Base-by-base conservation (phyloP, 2,888 invertebrate species). In the Hydrotaea diabolus region DNA sequence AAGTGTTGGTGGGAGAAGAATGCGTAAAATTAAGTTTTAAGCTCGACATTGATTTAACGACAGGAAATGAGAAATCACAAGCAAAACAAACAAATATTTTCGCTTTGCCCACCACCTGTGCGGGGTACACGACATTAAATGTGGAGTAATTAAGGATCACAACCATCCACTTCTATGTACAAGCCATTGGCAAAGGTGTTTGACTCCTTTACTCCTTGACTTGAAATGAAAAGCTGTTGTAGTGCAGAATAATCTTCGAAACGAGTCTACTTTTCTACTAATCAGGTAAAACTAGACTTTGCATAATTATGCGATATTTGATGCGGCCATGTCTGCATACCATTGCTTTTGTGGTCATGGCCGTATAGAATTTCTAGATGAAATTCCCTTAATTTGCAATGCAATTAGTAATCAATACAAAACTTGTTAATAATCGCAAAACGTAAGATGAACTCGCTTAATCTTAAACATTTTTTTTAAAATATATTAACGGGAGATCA, bases 1-100 rank as follows among this genome's bases (percentile, higher is more conserved):
- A 73, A 64, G 72, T 26, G 21, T 53, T 36, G 13, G 59, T 21
- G 19, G 39, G 69, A 46, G 31, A 31, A 7, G 23, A 64, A 49
- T 73, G 72, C 73, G 78, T 73, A 53, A 53, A 49, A 79, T 79
- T 64, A 64, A 53, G 69, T 69, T 57, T 77, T 69, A 43, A 77
- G 69, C 57, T 69, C 57, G 57, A 36, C 57, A 57, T 69, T 66
- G 11, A 57, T 77, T 57, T 77, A 49, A 78, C 49, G 49, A 15
- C 71, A 72, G 72, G 53, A 78, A 72, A 78, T 72, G 49, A 49
- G 62, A 62, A 72, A 36, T 49, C 72, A 78, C 19, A 59, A 43
- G 43, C 21, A 36, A 21, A 59, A 26, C 59, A 59, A 59, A 26
- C 59, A 59, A 23, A 71, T 31, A 53, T 71, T 71, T 49, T 49